A percentile compares a stretch with the other conserved stretches of the same genome.
Conservation (phyloP, 2,113 vertebrate species). For the Cebus imitator region DNA sequence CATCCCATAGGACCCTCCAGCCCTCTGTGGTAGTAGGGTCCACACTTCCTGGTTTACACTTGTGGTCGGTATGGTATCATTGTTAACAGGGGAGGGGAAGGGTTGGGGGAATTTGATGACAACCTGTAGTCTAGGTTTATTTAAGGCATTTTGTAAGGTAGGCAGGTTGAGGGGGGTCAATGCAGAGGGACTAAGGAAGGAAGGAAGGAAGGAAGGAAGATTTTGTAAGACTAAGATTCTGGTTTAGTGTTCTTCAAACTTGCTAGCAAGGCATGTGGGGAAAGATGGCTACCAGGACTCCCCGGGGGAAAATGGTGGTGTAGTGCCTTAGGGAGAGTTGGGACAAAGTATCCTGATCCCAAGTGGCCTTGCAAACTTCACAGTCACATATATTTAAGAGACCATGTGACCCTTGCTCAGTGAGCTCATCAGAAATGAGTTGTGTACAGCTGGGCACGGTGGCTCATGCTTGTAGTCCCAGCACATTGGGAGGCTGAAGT, state of each 20-base stretch:
- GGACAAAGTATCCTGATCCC: not conserved
- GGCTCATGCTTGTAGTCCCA: too few species aligned
- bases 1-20: not conserved
- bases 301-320: not conserved
- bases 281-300: not conserved
- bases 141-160: conserved; percentile 34
- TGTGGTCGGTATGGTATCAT: not conserved
- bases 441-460: not conserved
- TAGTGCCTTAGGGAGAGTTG: not conserved
- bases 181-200: not conserved
- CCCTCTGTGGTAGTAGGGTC: not conserved
- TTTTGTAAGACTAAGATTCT: not conserved
- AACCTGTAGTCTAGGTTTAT: not conserved
- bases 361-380: not conserved
- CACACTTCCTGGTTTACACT: not conserved
- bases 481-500: too few species aligned
- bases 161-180: not conserved
- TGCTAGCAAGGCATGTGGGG: not conserved
- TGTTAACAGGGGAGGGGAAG: not conserved
- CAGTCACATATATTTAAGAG: not conserved
- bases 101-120: not conserved
- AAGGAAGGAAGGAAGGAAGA: conserved; percentile 52
- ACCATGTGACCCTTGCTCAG: not conserved
- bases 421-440: not conserved
- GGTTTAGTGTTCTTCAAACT: conserved; percentile 36